Evolutionary conservation across 2,888 invertebrate genomes (phyloP), one percentile per base, ranked within the genome.

Genomic region (Melinaea menophilus): DNA sequence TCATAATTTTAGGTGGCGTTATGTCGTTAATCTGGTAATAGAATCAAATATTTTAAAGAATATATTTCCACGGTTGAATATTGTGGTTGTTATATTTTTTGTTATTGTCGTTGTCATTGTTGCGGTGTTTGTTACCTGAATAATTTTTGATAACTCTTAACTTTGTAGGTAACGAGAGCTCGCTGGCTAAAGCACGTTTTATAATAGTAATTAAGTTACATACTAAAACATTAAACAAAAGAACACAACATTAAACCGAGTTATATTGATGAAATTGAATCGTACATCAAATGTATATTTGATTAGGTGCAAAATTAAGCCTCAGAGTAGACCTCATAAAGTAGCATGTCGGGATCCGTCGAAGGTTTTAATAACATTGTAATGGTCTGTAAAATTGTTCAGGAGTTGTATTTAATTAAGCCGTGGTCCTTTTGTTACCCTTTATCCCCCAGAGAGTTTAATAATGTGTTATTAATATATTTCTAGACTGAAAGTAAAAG

Each of bases 281-380:
- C 51, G 31, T 11, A 51, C 2, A 45, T 63, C 56, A 54, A 48
- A 22, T 51, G 55, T 71, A 75, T 66, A 70, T 71, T 66, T 62
- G 69, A 76, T 74, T 75, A 73, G 75, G 72, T 75, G 76, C 73
- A 75, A 79, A 84, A 84, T 85, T 81, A 85, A 86, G 86, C 85
- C 86, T 79, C 78, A 76, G 79, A 81, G 78, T 79, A 81, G 79
- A 79, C 82, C 81, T 82, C 81, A 82, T 88, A 86, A 86, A 85
- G 80, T 80, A 79, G 74, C 77, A 77, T 79, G 82, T 81, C 80
- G 81, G 83, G 80, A 79, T 71, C 79, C 81, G 81, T 82, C 84
- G 85, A 86, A 88, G 87, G 86, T 85, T 88, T 89, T 88, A 89
- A 89, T 90, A 88, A 88, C 85, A 84, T 85, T 85, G 84, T 87